Percentiles rank a stretch among this genome's conserved stretches.
Evolutionary conservation across 2,888 invertebrate species (phyloP).

Genomic region (Dexiosoma caninum): DNA sequence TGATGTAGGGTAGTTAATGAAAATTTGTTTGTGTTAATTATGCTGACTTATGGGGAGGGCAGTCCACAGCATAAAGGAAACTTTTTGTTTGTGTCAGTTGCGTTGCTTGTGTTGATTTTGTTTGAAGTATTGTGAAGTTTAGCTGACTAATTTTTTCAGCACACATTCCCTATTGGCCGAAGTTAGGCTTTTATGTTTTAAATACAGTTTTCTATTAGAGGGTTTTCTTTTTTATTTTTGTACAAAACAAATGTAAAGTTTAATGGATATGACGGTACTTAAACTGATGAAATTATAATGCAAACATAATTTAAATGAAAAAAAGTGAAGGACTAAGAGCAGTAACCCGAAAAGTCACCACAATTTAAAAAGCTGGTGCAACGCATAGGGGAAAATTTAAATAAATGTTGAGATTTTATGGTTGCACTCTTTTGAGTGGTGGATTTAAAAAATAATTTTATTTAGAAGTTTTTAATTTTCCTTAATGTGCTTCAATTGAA

Average conservation of each 20-base stretch:
- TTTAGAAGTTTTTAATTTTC: too few relatives aligned
- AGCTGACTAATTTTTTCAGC: not conserved
- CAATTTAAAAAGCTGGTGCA: too few relatives aligned
- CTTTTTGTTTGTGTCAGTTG: not conserved
- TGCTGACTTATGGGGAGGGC: not conserved
- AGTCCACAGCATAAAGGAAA: not conserved
- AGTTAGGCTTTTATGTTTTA: conserved; percentile 22
- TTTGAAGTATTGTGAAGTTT: conserved; percentile 26
- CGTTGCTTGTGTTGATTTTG: conserved; percentile 16
- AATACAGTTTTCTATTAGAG: conserved; percentile 6
- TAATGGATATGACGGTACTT: conserved; percentile 37
- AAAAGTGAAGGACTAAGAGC: too few relatives aligned
- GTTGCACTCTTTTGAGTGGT: too few relatives aligned
- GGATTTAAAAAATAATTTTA: too few relatives aligned
- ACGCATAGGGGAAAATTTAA: too few relatives aligned
- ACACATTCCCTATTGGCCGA: conserved; percentile 14
- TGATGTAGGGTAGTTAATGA: not conserved
- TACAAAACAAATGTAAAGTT: conserved; percentile 1
- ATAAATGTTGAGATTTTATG: too few relatives aligned
- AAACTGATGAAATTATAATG: conserved; percentile 48
- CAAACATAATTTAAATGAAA: not conserved
- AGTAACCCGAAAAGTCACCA: too few relatives aligned
- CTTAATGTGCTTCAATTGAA: too few relatives aligned
- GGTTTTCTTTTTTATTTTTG: not conserved
- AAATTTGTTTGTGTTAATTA: not conserved